Base-by-base conservation (phyloP, 2,797 vertebrate species). In the Karalla daura region DNA sequence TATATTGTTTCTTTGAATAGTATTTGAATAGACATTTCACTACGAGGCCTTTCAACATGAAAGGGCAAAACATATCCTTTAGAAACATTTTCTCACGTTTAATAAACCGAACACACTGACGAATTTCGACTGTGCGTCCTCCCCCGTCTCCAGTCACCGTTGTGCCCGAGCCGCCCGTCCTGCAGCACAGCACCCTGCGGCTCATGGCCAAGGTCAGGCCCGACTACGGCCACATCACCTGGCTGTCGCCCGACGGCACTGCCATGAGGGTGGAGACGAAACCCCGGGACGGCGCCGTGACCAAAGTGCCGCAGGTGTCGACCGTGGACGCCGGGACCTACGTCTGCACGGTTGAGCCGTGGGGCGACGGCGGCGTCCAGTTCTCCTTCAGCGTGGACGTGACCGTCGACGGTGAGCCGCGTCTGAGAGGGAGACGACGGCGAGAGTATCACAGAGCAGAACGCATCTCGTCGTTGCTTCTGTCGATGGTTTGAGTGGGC, bases 251-350 rank as follows among this genome's bases (percentile, higher is more conserved):
- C 5, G 51, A 44, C 0, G 84, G 80, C 5, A 4, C 20, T 27
- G 36, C 63, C 6, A 73, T 94, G 58, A 87, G 62, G 56, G 89
- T 67, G 0, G 84, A 89, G 54, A 70, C 39, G 7, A 54, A 9
- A 2, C 6, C 10, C 15, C 71, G 54, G 0, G 8, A 10, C 0
- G 76, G 75, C 39, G 79, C 53, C 0, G 74, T 88, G 67, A 74
- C 91, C 66, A 94, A 94, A 74, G 69, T 93, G 58, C 91, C 94
- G 7, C 66, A 24, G 45, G 32, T 93, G 43, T 49, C 41, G 43
- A 17, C 0, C n/a, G 40, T 0, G 1, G 92, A 95, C 44, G 21
- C 1, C 0, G 94, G 93, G 21, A 5, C 33, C 39, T 95, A 94
- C 35, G 49, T 70, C 45, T 94, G 93, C 47, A 69, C 33, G 35